Base-by-base conservation (phyloP, 2,797 vertebrate genomes). In the Aeoliscus strigatus region DNA sequence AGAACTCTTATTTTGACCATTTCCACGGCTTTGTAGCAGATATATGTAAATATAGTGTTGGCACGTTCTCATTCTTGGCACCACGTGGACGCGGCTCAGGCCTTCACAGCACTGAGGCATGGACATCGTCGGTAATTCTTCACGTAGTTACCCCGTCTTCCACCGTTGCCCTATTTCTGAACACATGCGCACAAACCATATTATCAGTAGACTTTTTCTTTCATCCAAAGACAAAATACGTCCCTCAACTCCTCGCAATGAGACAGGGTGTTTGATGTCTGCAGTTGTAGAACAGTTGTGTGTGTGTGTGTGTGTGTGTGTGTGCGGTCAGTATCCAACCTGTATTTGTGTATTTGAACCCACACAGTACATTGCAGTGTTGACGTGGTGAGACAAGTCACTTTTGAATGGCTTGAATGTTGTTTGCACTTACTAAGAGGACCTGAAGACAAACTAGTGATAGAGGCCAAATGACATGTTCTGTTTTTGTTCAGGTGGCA, bases 401-500 rank as follows among this genome's bases (percentile, higher is more conserved):
- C 65, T 79, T 57, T 50, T 58, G 27, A 72, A 59, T 50, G 59
- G 56, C 13, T 37, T 74, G 72, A 79, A 73, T 68, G 65, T 70
- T 39, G 59, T 81, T 71, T 75, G 79, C 65, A 44, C 66, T 69
- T 60, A 17, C 44, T 21, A 37, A 51, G 13, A 60, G 58, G 73
- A 78, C 51, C 69, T 75, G 58, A 59, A 59, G 58, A 58, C 38
- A 37, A 77, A 59, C 39, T 58, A 51, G 66, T 77, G 70, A 64
- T 61, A 51, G 76, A 74, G 73, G 79, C 80, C 78, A 81, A 82
- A 80, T 60, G 57, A 78, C 53, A 17, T 48, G 23, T 12, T 30
- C 29, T 36, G 7, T 66, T 68, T 73, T 37, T 39, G 39, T 48
- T 65, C 58, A 38, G 41, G 51, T 41, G 31, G 31, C 27, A 21